Evolutionary conservation across 2,888 invertebrate genomes (phyloP).

Genomic region (Callyntrura sp.): DNA sequence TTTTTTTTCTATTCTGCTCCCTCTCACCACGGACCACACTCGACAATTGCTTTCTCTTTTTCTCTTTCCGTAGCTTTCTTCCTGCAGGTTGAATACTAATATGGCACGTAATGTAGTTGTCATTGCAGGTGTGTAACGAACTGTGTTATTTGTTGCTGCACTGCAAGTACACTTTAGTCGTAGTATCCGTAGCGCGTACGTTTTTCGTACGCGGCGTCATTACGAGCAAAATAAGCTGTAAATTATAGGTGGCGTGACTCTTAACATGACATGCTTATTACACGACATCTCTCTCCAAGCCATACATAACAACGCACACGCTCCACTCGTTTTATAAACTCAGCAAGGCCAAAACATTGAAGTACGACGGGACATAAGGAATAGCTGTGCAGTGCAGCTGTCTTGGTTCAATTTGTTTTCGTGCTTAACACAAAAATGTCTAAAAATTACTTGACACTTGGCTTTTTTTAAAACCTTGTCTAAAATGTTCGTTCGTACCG

Average conservation of each 20-base stretch:
- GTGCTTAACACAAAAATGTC: background rate
- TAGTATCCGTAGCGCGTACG: no score
- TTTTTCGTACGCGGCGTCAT: no score
- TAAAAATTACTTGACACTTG: background rate
- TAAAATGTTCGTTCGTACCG: no score
- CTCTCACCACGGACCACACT: no score
- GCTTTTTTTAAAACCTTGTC: no score
- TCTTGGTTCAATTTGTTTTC: background rate
- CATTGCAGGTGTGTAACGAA: conserved; percentile 44
- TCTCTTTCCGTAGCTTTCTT: no score
- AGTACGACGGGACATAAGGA: background rate
- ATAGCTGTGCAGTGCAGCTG: background rate
- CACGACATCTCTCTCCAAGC: background rate
- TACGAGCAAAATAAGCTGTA: conserved; percentile 11
- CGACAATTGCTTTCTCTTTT: no score
- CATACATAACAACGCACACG: no score
- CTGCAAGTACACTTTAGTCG: background rate
- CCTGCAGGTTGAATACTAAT: conserved; percentile 6
- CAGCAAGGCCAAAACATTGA: background rate
- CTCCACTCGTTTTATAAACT: background rate
- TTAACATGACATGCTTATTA: conserved; percentile 24
- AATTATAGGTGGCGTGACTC: conserved; percentile 44
- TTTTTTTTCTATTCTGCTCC: background rate
- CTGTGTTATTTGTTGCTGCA: background rate
- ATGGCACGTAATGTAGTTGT: conserved; percentile 33